Base-by-base conservation (phyloP, 1,140 invertebrate species). In the Drosophila parvula region DNA sequence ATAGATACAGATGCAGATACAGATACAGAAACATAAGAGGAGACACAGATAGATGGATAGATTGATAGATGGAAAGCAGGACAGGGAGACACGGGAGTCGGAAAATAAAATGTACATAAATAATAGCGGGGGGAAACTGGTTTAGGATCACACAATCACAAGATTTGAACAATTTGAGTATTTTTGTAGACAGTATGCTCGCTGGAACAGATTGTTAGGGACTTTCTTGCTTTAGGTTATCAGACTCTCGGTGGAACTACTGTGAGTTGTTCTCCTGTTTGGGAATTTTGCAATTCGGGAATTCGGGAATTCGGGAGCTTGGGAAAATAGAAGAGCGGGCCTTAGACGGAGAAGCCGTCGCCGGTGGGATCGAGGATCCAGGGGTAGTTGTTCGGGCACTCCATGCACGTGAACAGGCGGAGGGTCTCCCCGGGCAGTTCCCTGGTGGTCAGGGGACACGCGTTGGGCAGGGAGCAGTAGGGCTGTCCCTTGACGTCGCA, bases 321-420 rank as follows among this genome's bases (percentile, higher is more conserved):
- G 48, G 48, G 38, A 76, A 76, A 38, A 36, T 28, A 69, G 74
- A 76, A 78, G 63, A 55, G 36, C 53, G 60, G 67, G 30, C 44
- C 60, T 86, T 94, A 96, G 81, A 95, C 95, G 78, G 96, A 96
- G 93, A 98, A 97, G 82, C 97, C 97, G 93, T 98, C 97, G 79
- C 97, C 97, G 78, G 97, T 98, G 59, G 97, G 97, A 93, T 98
- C 97, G 76, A 98, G 94, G 81, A 98, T 95, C 97, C 97, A 98
- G 30, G 98, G 98, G 92, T 98, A 98, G 92, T 98, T 98, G 82
- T 98, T 97, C 45, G 97, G 97, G 92, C 98, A 98, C 92, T 98
- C 97, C 96, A 98, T 97, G 92, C 98, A 98, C 47, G 97, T 98
- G 93, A 98, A 98, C 40, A 98, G 94, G 90, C 97, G 95, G 22